Base-by-base conservation (phyloP, 2,797 vertebrate species). In the Sitta carolinensis region DNA sequence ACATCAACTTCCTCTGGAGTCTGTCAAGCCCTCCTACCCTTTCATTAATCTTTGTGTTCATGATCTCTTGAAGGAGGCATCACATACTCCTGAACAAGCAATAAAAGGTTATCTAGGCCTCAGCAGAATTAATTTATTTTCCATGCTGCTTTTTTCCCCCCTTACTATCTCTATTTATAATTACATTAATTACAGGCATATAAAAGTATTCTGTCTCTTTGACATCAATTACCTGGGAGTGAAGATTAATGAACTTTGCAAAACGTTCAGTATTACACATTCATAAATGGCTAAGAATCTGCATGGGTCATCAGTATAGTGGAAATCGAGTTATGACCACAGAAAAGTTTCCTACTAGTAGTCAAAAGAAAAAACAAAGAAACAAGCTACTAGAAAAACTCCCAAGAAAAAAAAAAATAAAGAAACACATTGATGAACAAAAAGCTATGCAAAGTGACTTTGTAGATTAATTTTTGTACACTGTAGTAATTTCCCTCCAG, bases 151-250 rank as follows among this genome's bases (percentile, higher is more conserved):
- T 93, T 88, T 89, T 89, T 57, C 18, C 80, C 74, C 26, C 30
- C 26, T 73, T 83, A 47, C 26, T 78, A 9, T 45, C 40, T 55
- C 34, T 36, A 78, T 94, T 87, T 95, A 94, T 93, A 96, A 94
- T 87, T 95, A 88, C 81, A 94, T 93, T 95, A 92, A 95, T 96
- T 94, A 85, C 38, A 5, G 43, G 27, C 10, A 26, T 76, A 43
- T 62, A 76, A 87, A 90, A 93, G 62, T 90, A 87, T 55, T 54
- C 47, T 84, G 57, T 81, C 72, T 94, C 62, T 81, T 94, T 95
- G 88, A 95, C 90, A 91, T 84, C 95, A 96, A 96, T 95, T 95
- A 95, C 64, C 95, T 95, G 74, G 42, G 48, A 87, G 83, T 61
- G 78, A 94, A 96, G 86, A 96, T 66, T 85, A 97, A 93, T 89